These are phyloP conservation scores for Gephyroberyx darwinii DNA, from an alignment of 2,797 vertebrate species.

Conservation along the genomic window DNA sequence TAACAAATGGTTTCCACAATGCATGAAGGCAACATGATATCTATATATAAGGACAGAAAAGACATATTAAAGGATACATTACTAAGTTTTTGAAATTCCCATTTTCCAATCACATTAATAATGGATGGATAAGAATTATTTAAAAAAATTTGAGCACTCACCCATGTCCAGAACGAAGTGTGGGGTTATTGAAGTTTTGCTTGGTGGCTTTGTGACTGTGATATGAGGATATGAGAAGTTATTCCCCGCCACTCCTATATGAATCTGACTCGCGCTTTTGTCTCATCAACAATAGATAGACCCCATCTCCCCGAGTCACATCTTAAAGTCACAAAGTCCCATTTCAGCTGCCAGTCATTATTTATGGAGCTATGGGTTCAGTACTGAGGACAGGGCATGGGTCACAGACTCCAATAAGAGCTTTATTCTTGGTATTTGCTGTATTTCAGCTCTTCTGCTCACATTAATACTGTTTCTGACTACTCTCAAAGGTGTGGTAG, in stretches of 20 bases:
- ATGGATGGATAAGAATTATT: conserved; percentile 68
- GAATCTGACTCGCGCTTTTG: conserved; percentile 85
- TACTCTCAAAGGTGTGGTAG: not conserved
- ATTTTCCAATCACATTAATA: conserved; percentile 68
- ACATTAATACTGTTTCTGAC: not conserved
- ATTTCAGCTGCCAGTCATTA: conserved; percentile 82
- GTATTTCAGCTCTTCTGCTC: conserved; percentile 13
- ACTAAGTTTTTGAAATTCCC: conserved; percentile 71
- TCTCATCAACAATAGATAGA: conserved; percentile 87
- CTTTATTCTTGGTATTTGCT: conserved; percentile 17
- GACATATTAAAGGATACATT: conserved; percentile 59
- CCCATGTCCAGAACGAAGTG: conserved; percentile 82
- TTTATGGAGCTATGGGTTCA: conserved; percentile 68
- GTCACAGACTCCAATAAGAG: conserved; percentile 47
- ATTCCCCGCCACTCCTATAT: conserved; percentile 84
- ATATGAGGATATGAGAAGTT: conserved; percentile 85
- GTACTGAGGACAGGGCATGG: conserved; percentile 44
- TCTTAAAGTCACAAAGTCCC: conserved; percentile 87
- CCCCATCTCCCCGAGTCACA: conserved; percentile 77
- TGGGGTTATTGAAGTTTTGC: conserved; percentile 77
- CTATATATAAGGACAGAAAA: conserved; percentile 48
- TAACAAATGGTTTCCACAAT: conserved; percentile 16
- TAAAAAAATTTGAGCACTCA: conserved; percentile 76
- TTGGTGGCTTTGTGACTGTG: conserved; percentile 78
- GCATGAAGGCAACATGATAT: conserved; percentile 47